These are phyloP conservation scores for Pitta sordida DNA, from an alignment of 2,113 vertebrate genomes.

Conservation along the genomic window DNA sequence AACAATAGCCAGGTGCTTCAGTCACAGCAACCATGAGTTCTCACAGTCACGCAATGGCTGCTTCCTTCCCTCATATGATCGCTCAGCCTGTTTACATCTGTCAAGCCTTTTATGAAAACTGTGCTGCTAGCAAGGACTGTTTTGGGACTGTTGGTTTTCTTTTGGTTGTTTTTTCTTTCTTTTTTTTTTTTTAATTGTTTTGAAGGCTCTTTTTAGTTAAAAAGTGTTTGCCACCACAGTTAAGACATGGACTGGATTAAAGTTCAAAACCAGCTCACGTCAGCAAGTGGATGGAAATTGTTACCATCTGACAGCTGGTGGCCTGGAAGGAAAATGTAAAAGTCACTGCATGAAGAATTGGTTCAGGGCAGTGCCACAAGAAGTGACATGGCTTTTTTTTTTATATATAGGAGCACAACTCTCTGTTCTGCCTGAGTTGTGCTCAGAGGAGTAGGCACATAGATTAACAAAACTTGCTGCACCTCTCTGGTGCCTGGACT, in stretches of 20 bases:
- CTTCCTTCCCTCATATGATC: neutral
- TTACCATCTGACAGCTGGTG: conserved; percentile 80
- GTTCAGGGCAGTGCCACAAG: conserved; percentile 59
- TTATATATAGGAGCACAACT: neutral
- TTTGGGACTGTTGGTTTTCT: neutral
- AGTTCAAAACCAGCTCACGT: conserved; percentile 82
- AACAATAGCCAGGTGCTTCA: conserved; percentile 11
- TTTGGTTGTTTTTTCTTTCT: neutral
- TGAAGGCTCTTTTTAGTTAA: conserved; percentile 77
- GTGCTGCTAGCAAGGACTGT: conserved; percentile 59
- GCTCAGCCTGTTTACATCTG: conserved; percentile 70
- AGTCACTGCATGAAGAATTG: conserved; percentile 60
- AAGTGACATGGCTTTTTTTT: conserved; percentile 41
- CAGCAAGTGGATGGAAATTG: conserved; percentile 81
- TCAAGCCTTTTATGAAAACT: conserved; percentile 63
- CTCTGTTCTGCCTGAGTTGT: neutral
- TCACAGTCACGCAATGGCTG: neutral
- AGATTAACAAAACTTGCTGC: accelerated
- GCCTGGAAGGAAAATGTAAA: conserved; percentile 71
- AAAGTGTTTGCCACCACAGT: conserved; percentile 79
- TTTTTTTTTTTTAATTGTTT: conserved; percentile 51
- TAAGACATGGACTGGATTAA: conserved; percentile 78
- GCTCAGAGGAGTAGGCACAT: neutral
- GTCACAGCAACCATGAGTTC: neutral
- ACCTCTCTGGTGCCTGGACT: neutral